A percentile compares a stretch with the other conserved stretches of the same genome.
Conservation (phyloP, 2,888 invertebrate species). For the Pegoplata infirma region DNA sequence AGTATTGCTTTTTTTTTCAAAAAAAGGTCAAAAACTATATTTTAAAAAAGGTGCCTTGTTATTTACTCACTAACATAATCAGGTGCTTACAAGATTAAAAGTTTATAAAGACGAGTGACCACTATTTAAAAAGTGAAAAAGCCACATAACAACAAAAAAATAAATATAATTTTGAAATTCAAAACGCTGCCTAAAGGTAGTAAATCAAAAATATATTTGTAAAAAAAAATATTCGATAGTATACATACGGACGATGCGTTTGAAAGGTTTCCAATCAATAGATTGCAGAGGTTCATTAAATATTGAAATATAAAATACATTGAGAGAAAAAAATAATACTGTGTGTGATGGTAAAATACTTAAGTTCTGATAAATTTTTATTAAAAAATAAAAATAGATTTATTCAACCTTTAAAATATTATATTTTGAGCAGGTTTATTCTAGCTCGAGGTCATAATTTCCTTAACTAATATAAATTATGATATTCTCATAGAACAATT, state of each 20-base stretch:
- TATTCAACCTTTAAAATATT: too few species aligned
- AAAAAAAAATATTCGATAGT: conserved; percentile 3
- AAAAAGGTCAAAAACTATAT: conserved; percentile 44
- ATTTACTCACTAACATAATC: conserved; percentile 15
- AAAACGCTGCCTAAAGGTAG: conserved; percentile 34
- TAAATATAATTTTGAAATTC: conserved; percentile 46
- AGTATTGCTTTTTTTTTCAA: not conserved
- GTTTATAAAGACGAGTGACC: conserved; percentile 8
- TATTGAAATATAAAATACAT: not conserved
- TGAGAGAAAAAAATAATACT: not conserved
- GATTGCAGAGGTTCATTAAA: conserved; percentile 10
- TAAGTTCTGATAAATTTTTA: too few species aligned
- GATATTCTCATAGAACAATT: too few species aligned
- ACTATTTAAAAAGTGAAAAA: conserved; percentile 5
- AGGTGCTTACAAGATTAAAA: conserved; percentile 43
- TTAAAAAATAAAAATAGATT: too few species aligned
- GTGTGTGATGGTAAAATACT: too few species aligned
- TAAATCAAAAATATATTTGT: conserved; percentile 43
- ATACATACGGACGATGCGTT: conserved; percentile 23
- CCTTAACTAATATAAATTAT: too few species aligned
- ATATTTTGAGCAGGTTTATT: too few species aligned
- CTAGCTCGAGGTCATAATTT: too few species aligned
- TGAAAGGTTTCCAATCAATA: conserved; percentile 57
- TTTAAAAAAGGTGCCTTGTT: conserved; percentile 9
- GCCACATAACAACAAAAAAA: conserved; percentile 5